These are phyloP conservation scores for Villa cingulata DNA, from an alignment of 2,888 invertebrate genomes.

Conservation along the genomic window DNA sequence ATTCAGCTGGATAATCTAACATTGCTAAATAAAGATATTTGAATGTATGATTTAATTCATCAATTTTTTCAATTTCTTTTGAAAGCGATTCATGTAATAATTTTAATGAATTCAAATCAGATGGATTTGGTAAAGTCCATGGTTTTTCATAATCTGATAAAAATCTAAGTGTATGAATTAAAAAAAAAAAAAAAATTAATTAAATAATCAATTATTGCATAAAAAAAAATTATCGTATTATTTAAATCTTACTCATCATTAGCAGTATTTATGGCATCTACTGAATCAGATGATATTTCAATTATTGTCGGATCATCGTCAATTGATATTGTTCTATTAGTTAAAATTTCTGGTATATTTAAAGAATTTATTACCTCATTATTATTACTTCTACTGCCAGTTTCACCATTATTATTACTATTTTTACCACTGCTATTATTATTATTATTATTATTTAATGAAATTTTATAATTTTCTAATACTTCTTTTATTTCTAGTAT, in stretches of 20 bases:
- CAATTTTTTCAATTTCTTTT: conserved; percentile 10
- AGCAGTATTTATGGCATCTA: background rate
- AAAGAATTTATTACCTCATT: too few species aligned
- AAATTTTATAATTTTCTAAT: conserved; percentile 10
- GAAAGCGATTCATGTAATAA: conserved; percentile 20
- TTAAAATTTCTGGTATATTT: background rate
- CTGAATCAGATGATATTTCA: background rate
- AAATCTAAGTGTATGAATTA: background rate
- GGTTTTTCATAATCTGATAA: conserved; percentile 23
- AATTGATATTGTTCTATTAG: background rate
- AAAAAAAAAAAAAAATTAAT: background rate
- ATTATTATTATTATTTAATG: background rate
- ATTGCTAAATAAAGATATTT: conserved; percentile 25
- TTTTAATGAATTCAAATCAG: conserved; percentile 25
- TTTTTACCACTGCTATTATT: background rate
- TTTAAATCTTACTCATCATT: conserved; percentile 4
- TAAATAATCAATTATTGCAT: background rate
- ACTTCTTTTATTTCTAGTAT: conserved; percentile 19
- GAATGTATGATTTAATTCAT: conserved; percentile 22
- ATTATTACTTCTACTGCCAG: too few species aligned
- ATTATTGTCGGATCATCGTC: background rate
- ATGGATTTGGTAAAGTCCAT: conserved; percentile 23
- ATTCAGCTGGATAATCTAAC: conserved; percentile 31
- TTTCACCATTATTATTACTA: too few species aligned
- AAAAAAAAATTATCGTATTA: too few species aligned